Base-by-base conservation (phyloP, 2,888 invertebrate genomes). In the Xiphydria camelus region DNA sequence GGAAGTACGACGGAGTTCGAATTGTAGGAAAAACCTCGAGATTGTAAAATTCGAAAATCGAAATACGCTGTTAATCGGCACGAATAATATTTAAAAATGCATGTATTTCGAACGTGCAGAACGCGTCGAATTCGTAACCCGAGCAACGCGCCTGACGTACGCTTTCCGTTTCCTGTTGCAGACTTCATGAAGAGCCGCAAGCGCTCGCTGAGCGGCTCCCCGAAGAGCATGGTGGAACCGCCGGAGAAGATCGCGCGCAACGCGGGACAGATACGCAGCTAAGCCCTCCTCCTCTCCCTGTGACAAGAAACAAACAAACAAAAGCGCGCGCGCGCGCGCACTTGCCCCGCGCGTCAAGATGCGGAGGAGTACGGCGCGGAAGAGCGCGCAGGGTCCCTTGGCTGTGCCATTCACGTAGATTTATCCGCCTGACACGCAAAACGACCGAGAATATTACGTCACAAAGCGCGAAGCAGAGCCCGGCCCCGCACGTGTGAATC, bases 131-230 rank as follows among this genome's bases (percentile, higher is more conserved):
- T n/a, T n/a, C n/a, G n/a, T n/a, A n/a, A n/a, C n/a, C n/a, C n/a
- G n/a, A n/a, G n/a, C n/a, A n/a, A n/a, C 43, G 40, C 22, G 15
- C 18, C 21, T 29, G 33, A 26, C 20, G 49, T 25, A 40, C 25
- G 22, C 12, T 39, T 51, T 55, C 65, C 72, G 79, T 56, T 59
- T 62, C 57, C 69, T 70, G 61, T 79, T 84, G 22, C 84, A 86
- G 86, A 85, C 79, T 86, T 79, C 77, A 78, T 86, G 82, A 82
- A 83, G 70, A 81, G 82, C 46, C 82, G 83, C 73, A 85, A 85
- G 72, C 80, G 82, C 71, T 70, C 79, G 69, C 73, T 81, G 55
- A 77, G 70, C 67, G 63, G 68, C 55, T 78, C 77, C 55, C 78
- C 82, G 74, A 80, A 79, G 70, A 70, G 70, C 58, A 66, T 60